A percentile compares a stretch with the other conserved stretches of the same genome.
Evolutionary conservation across 2,797 vertebrate species (phyloP).

Genomic region (Cossypha polioptera): DNA sequence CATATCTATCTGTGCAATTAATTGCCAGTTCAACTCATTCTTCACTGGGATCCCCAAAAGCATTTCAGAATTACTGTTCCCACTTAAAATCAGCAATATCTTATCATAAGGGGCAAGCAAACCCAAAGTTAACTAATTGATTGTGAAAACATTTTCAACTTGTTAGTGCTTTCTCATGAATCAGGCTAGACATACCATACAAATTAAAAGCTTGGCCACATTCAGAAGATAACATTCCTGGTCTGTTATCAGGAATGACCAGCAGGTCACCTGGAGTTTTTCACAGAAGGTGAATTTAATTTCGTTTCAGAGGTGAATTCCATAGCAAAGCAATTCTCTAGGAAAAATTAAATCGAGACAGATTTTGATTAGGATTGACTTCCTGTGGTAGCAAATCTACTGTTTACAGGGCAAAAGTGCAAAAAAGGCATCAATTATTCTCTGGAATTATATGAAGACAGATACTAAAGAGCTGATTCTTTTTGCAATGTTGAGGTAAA

Average conservation of each 20-base stretch:
- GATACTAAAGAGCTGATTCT: neutral
- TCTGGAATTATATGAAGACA: neutral
- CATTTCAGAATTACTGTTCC: neutral
- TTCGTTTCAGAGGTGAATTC: neutral
- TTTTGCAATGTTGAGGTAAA: neutral
- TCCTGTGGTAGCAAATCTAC: neutral
- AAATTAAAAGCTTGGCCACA: neutral
- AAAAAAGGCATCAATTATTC: neutral
- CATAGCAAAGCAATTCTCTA: neutral
- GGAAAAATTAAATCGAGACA: neutral
- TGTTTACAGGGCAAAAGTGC: neutral
- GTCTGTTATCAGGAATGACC: neutral
- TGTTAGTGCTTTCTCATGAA: neutral
- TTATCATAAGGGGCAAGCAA: neutral
- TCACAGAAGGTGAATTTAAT: neutral
- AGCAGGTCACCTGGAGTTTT: neutral
- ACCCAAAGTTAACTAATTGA: neutral
- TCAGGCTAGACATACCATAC: neutral
- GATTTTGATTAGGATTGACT: neutral
- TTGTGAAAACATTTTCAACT: neutral
- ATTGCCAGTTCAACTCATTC: neutral
- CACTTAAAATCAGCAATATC: neutral
- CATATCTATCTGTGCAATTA: neutral
- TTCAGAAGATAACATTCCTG: neutral
- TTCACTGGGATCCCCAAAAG: neutral